Base-by-base conservation (phyloP, 2,888 invertebrate genomes). In the Lomographa bimaculata region DNA sequence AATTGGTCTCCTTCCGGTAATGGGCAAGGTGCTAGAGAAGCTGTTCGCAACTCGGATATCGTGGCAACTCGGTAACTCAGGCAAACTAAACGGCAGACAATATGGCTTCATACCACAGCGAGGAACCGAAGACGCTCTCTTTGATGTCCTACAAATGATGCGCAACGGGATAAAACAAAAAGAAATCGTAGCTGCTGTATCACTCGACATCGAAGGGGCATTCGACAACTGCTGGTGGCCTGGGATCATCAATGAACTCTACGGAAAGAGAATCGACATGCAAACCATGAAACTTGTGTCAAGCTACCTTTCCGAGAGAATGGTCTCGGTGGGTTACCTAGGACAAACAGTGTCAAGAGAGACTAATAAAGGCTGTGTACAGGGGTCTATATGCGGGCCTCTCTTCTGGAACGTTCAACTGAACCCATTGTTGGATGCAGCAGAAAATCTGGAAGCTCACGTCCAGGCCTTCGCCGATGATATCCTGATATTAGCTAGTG, bases 161-260 rank as follows among this genome's bases (percentile, higher is more conserved):
- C 3, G 11, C 1, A 10, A 5, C 2, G 24, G 11, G 2, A 6
- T 24, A 5, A 10, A 9, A 6, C 6, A 2, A 2, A 24, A 24
- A 10, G 6, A 24, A 10, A 24, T 24, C 5, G 23, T 24, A 1
- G 24, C 24, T 0, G 24, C 11, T 1, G n/a, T 24, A n/a, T 25
- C 24, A 5, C 4, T 25, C 2, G 12, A 25, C n/a, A 25, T 25
- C n/a, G 11, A 25, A 9, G 12, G 24, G 0, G 24, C 24, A 3
- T 25, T 25, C 4, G 24, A 12, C 3, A 11, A 11, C 12, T 11
- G 11, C 5, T 25, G 24, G 24, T 25, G 24, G 24, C 24, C 10
- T 1, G n/a, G 6, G n/a, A 25, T 25, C 5, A 1, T 25, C 2
- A 25, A 12, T 2, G 11, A 25, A 7, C 7, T 25, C n/a, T n/a